Conservation (phyloP, 2,113 vertebrate species). For the Brachionichthys hirsutus region DNA sequence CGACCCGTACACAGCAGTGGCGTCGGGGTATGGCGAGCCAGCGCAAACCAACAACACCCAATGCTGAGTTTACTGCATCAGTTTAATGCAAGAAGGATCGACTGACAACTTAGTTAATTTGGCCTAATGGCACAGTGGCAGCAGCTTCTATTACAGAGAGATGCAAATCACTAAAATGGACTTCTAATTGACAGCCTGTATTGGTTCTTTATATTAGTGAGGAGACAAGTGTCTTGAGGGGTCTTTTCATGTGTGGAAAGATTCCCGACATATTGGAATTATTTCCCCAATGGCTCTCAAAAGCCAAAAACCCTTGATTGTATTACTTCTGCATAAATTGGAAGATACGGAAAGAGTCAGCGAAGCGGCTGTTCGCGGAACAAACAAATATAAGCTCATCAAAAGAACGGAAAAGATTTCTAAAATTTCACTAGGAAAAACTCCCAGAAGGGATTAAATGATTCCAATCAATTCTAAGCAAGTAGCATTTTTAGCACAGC, state of each 20-base stretch:
- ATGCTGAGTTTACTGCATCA: slow-evolving; percentile 4
- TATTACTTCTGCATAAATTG: slow-evolving; percentile 54
- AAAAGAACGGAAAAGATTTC: slow-evolving; percentile 19
- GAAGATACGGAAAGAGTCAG: slow-evolving; percentile 44
- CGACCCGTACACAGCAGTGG: too few relatives aligned
- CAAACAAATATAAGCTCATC: slow-evolving; percentile 7
- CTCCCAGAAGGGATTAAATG: slow-evolving; percentile 30
- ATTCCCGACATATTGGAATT: slow-evolving; percentile 50
- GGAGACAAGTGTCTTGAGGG: slow-evolving; percentile 49
- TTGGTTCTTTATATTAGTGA: slow-evolving; percentile 49
- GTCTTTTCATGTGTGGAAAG: slow-evolving; percentile 48
- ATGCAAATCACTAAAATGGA: slow-evolving; percentile 45
- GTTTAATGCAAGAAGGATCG: neutral
- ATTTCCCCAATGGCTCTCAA: slow-evolving; percentile 54
- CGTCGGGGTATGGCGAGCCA: too few relatives aligned
- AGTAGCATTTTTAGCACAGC: slow-evolving; percentile 10
- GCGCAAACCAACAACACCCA: too few relatives aligned
- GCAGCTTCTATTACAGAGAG: slow-evolving; percentile 36
- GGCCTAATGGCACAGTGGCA: slow-evolving; percentile 10
- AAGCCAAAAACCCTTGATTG: slow-evolving; percentile 47
- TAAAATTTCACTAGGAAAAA: slow-evolving; percentile 13
- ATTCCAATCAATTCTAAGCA: slow-evolving; percentile 42
- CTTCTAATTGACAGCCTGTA: slow-evolving; percentile 61
- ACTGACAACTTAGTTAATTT: slow-evolving; percentile 17
- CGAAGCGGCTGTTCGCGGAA: slow-evolving; percentile 20